A percentile compares a stretch with the other conserved stretches of the same genome.
Conservation (phyloP, 2,113 vertebrate genomes). For the Amia ocellicauda region DNA sequence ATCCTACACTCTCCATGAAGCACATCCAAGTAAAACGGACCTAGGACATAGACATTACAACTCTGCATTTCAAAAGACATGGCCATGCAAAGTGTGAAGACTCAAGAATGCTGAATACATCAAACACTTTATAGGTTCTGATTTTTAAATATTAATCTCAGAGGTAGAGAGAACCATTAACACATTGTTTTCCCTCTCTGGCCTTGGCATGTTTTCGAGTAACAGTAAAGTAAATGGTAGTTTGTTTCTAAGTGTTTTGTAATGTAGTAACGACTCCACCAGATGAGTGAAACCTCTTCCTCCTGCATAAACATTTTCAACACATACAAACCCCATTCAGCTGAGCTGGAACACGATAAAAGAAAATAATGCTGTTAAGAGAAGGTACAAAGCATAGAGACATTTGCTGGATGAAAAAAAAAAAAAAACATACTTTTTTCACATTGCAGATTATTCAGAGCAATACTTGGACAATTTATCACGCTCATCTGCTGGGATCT, state of each 20-base stretch:
- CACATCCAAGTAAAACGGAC: no score
- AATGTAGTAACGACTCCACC: conserved; percentile 54
- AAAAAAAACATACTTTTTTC: conserved; percentile 53
- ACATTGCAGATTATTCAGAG: conserved; percentile 68
- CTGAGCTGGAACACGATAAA: conserved; percentile 48
- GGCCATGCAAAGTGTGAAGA: no score
- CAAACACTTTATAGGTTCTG: no score
- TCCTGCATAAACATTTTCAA: conserved; percentile 37
- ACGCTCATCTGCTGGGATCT: conserved; percentile 81
- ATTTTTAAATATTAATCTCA: no score
- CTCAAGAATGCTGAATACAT: no score
- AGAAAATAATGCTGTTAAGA: conserved; percentile 32
- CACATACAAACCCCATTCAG: conserved; percentile 37
- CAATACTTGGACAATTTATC: conserved; percentile 80
- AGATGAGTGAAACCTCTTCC: conserved; percentile 44
- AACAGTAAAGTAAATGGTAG: conserved; percentile 41
- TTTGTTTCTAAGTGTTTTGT: conserved; percentile 45
- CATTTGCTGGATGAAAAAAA: conserved; percentile 19
- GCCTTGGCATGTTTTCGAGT: conserved; percentile 28
- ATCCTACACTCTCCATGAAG: no score
- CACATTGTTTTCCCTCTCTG: no score
- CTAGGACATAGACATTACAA: no score
- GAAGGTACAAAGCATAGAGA: conserved; percentile 39
- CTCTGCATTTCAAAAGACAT: no score
- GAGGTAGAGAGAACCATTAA: no score